A percentile compares a stretch with the other conserved stretches of the same genome.
Conservation (phyloP, 2,797 vertebrate species). For the Leucoraja ocellata region DNA sequence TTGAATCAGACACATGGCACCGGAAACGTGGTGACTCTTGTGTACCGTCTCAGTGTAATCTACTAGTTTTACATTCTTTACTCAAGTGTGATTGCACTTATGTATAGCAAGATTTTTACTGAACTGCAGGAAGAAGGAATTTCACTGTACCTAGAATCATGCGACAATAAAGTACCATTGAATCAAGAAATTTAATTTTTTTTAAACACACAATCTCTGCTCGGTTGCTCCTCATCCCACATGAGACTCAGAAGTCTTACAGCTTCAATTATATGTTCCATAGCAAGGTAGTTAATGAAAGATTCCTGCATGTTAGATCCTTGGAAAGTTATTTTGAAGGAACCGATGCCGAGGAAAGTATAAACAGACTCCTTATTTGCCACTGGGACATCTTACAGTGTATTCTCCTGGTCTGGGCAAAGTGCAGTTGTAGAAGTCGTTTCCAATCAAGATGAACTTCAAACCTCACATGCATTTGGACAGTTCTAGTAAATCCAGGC, state of each 20-base stretch:
- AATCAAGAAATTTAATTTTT: background rate
- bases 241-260: background rate
- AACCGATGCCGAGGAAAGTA: background rate
- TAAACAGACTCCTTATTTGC: background rate
- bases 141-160: too few relatives aligned
- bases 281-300: background rate
- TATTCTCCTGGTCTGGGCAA: background rate
- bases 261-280: background rate
- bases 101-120: too few relatives aligned
- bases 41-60: too few relatives aligned
- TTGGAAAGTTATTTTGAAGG: background rate
- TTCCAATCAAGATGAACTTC: background rate
- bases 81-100: too few relatives aligned
- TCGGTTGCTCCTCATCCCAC: background rate
- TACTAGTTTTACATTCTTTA: too few relatives aligned
- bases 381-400: too few relatives aligned
- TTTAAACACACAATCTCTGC: background rate
- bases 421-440: background rate
- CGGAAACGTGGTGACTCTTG: too few relatives aligned
- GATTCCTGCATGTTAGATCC: background rate
- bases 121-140: too few relatives aligned
- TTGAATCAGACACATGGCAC: too few relatives aligned
- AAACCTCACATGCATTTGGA: background rate
- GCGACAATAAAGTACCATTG: too few relatives aligned
- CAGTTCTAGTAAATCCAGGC: background rate